Evolutionary conservation across 1,140 invertebrate species (phyloP), one percentile per base, ranked within the genome.

Genomic region (Epicauta chinensis): DNA sequence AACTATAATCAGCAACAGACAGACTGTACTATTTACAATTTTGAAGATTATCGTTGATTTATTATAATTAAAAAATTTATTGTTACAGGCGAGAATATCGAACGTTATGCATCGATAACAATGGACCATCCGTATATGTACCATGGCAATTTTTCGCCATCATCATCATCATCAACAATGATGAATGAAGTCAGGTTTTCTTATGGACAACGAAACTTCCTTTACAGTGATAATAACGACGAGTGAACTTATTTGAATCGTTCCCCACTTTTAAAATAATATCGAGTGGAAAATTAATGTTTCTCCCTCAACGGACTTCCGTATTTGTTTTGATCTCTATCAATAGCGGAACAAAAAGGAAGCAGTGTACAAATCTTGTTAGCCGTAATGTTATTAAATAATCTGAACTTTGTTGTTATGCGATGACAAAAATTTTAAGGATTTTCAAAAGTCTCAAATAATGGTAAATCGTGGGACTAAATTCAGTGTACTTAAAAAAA

Each of bases 161-260:
- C 45, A 40, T 23, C 23, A 32, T 46, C 1, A 36, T 29, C 54
- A 47, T 32, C 45, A 40, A 5, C 23, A 32, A 56, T 52, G 49
- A 49, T 47, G 37, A 36, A 51, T 16, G 42, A 56, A 34, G 49
- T 49, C 35, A 44, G 54, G 34, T 52, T 51, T 59, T 51, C 53
- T 41, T 37, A 55, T 37, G 56, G 51, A 59, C 56, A 59, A 55
- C 56, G 56, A 59, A 55, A 40, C 44, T 56, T 41, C 36, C 34
- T 30, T 38, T 56, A 44, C 46, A 53, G 55, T 53, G 55, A 57
- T 53, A 53, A 52, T 30, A 36, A 43, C 39, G 45, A 42, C 7
- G 23, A 23, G 51, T 44, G 45, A 23, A 23, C 23, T 23, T 5
- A 54, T 51, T 16, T 35, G 37, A 39, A 14, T 29, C 39, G 38